Base-by-base conservation (phyloP, 2,797 vertebrate genomes). In the Eidolon dupreanum region DNA sequence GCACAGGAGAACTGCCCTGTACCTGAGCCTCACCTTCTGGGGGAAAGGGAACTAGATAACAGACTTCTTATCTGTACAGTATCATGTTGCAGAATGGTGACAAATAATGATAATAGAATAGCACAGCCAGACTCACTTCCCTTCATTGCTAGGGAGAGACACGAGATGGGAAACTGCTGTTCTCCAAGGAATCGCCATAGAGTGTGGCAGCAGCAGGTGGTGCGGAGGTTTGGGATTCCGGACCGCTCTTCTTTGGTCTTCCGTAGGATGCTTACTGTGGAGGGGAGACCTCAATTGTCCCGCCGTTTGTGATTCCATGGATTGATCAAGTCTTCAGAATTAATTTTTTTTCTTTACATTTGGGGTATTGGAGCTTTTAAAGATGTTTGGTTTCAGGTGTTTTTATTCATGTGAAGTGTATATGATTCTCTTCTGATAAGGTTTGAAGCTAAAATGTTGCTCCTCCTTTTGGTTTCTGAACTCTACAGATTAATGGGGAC, bases 311-410 rank as follows among this genome's bases (percentile, higher is more conserved):
- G 93, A 95, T 98, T 98, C 97, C 85, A 88, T 97, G 97, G 95
- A 98, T 98, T 96, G 97, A 98, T 95, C 95, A 77, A 96, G 94
- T 98, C 98, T 98, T 98, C 73, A 59, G 90, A 95, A 89, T 97
- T 96, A 94, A 89, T 96, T 92, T 97, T 83, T 49, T 98, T 97
- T 98, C 97, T 96, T 98, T 97, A 96, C 97, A 97, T 74, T 98
- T 98, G 98, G 97, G 97, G 96, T 98, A 97, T 93, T 98, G 97
- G 98, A 98, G 95, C 97, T 36, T 98, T 98, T 98, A 96, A 94
- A 97, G 98, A 97, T 96, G 31, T 97, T 98, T 98, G 97, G 97
- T 98, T 98, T 98, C 97, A 97, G 98, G 97, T 98, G 97, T 98
- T 98, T 98, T 98, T 98, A 97, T 97, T 98, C 98, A 89, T 85